A percentile compares a stretch with the other conserved stretches of the same genome.
Evolutionary conservation across 2,888 invertebrate species (phyloP).

Genomic region (Portevinia maculata): DNA sequence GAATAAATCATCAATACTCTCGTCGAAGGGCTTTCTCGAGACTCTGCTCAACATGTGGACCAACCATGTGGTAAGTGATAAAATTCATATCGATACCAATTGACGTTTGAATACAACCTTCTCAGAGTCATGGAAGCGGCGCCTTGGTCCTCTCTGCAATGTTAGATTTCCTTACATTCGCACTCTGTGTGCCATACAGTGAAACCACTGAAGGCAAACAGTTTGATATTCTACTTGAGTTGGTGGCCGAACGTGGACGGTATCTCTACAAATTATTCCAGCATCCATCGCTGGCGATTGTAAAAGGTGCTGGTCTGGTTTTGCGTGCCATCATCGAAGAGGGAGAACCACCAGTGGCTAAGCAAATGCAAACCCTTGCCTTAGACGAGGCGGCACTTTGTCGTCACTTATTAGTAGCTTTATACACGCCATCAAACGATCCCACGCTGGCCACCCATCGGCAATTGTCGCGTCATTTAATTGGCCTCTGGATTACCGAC

Average conservation of each 20-base stretch:
- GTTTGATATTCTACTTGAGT: slow-evolving; percentile 95
- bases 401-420: slow-evolving; percentile 93
- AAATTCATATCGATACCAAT: background rate
- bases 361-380: slow-evolving; percentile 97
- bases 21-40: slow-evolving; percentile 95
- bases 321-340: slow-evolving; percentile 99
- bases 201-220: slow-evolving; percentile 99
- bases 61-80: slow-evolving; percentile 90
- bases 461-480: slow-evolving; percentile 96
- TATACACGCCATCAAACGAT: slow-evolving; percentile 93
- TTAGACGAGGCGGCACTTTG: slow-evolving; percentile 98
- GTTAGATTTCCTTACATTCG: slow-evolving; percentile 98
- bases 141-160: slow-evolving; percentile 98
- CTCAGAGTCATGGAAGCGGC: slow-evolving; percentile 94
- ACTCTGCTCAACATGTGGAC: slow-evolving; percentile 97
- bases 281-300: slow-evolving; percentile 98
- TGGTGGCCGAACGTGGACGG: slow-evolving; percentile 96
- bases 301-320: slow-evolving; percentile 98
- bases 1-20: slow-evolving; percentile 97
- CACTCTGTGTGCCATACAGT: slow-evolving; percentile 98
- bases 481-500: slow-evolving; percentile 97
- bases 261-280: slow-evolving; percentile 91
- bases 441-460: slow-evolving; percentile 91
- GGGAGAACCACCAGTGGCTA: slow-evolving; percentile 94
- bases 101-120: slow-evolving; percentile 49